A percentile compares a stretch with the other conserved stretches of the same genome.
phyloP scores from a whole-genome alignment of 2,888 invertebrate genomes.

The Isotomurus palustris region DNA sequence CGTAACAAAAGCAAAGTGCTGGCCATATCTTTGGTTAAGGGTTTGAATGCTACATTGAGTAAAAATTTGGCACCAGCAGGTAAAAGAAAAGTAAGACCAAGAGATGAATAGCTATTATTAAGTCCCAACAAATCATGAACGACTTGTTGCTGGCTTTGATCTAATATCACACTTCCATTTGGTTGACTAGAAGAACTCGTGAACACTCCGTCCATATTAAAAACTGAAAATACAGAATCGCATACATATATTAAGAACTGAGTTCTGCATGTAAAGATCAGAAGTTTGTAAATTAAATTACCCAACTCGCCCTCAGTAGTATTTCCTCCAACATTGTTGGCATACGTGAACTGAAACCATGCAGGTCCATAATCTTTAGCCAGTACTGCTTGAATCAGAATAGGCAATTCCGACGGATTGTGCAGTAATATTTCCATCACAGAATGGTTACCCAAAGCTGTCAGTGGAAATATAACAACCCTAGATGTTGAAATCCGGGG shows the following conservation, averaged over 20 bases:
- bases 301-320: constrained; percentile 26
- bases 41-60: constrained; percentile 39
- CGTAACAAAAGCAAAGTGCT: constrained; percentile 50
- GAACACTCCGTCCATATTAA: constrained; percentile 36
- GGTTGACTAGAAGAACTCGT: constrained; percentile 42
- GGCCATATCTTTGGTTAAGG: constrained; percentile 42
- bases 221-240: constrained; percentile 17
- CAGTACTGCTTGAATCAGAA: constrained; percentile 70
- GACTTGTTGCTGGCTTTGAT: constrained; percentile 37
- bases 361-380: constrained; percentile 47
- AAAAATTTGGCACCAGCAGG: constrained; percentile 56
- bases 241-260: neutral
- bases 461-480: constrained; percentile 42
- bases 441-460: constrained; percentile 43
- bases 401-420: constrained; percentile 66
- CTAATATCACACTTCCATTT: constrained; percentile 41
- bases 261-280: neutral
- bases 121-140: constrained; percentile 38
- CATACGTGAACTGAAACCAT: constrained; percentile 38
- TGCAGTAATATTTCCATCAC: constrained; percentile 38
- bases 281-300: constrained; percentile 4
- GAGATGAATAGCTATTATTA: constrained; percentile 49
- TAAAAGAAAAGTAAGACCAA: constrained; percentile 57
- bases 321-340: constrained; percentile 27
- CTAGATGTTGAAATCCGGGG: constrained; percentile 38